Percentiles rank a stretch among this genome's conserved stretches.
phyloP scores from a whole-genome alignment of 1,140 invertebrate species.

The Achatina immaculata region DNA sequence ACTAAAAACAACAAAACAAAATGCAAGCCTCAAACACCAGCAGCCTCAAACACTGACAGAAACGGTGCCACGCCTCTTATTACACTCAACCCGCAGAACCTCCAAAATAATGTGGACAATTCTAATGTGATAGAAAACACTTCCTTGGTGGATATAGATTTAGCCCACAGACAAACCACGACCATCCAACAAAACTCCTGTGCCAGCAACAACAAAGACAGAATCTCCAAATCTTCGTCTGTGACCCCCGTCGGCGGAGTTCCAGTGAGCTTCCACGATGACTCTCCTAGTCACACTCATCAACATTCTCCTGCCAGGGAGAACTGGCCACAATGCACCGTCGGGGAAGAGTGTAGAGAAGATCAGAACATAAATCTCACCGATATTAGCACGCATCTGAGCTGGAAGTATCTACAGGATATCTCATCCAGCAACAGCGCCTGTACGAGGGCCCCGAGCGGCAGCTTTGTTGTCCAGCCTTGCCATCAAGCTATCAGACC shows the following conservation, averaged over 20 bases:
- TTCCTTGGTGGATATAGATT: background rate
- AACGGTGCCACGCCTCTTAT: slow-evolving; percentile 15
- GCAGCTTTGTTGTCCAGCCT: slow-evolving; percentile 13
- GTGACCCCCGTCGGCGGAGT: background rate
- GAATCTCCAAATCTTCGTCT: background rate
- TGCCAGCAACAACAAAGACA: background rate
- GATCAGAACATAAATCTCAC: slow-evolving; percentile 38
- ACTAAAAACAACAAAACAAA: slow-evolving; percentile 35
- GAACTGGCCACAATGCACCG: slow-evolving; percentile 7
- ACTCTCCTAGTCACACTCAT: background rate
- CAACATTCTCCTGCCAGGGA: background rate
- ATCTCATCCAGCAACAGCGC: background rate
- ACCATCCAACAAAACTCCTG: background rate
- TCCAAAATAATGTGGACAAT: background rate
- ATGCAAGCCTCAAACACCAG: background rate
- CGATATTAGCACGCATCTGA: slow-evolving; percentile 43
- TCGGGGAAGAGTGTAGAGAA: background rate
- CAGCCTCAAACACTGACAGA: slow-evolving; percentile 28
- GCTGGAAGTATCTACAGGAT: slow-evolving; percentile 47
- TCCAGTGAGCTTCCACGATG: background rate
- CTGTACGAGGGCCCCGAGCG: background rate
- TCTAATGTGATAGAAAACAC: slow-evolving; percentile 24
- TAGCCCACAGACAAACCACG: background rate
- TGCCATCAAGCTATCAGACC: slow-evolving; percentile 37
- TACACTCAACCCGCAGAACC: slow-evolving; percentile 29